Base-by-base conservation (phyloP, 2,113 vertebrate genomes). In the Chloebia gouldiae region DNA sequence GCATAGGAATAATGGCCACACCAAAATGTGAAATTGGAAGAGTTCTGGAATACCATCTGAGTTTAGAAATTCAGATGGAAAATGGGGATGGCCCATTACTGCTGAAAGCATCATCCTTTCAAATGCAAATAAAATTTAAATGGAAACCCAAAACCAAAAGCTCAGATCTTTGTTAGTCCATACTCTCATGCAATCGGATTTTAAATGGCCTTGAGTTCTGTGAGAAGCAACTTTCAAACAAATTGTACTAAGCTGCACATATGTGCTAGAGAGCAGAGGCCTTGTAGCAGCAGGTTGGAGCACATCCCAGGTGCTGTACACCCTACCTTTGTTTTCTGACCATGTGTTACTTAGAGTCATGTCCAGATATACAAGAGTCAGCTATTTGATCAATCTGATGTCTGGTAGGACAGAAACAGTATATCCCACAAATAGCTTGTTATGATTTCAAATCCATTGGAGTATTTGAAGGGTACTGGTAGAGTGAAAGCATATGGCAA, bases 401-500 rank as follows among this genome's bases (percentile, higher is more conserved):
- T 35, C 54, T 64, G 23, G 8, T 47, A 23, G 68, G 63, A 86
- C 49, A 88, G 35, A 45, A 81, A 57, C 4, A 59, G 6, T 37
- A 24, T 24, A 49, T n/a, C 31, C 22, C 42, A 70, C 21, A 72
- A 86, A 64, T 42, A 72, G 11, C 13, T 72, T 57, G 19, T n/a
- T 59, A 50, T 3, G 27, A 14, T 80, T 88, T 70, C n/a, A 78
- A 76, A 64, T 44, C 24, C 33, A 24, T 4, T 56, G 15, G 33
- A 42, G 7, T 69, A 60, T 73, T 83, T 78, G 31, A 68, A 37
- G 12, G 79, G 27, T 18, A 6, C 13, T 33, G 25, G 10, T 40
- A 37, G 17, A 25, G 25, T 44, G 6, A 37, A 65, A 49, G 6
- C 0, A 0, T 40, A 15, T 10, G 44, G 31, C 40, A 61, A 50